Percentiles rank a stretch among this genome's conserved stretches.
These are phyloP conservation scores for Pissodes strobi DNA, from an alignment of 1,140 invertebrate species.

Conservation along the genomic window DNA sequence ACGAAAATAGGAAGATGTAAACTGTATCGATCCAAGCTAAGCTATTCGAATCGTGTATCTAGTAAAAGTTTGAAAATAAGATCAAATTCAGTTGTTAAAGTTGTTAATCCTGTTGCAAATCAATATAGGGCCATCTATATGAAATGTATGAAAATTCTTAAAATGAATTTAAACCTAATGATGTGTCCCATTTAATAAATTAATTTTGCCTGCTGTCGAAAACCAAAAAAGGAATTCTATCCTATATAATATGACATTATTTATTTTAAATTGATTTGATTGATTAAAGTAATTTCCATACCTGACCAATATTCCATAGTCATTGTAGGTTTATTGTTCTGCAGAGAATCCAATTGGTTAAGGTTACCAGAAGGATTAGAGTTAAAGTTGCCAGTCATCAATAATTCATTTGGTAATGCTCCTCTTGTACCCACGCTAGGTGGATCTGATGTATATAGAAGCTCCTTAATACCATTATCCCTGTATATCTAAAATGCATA, in stretches of 20 bases:
- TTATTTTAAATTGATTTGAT: background rate
- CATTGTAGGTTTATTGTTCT: constrained; percentile 63
- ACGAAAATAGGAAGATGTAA: no score
- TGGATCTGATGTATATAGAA: constrained; percentile 61
- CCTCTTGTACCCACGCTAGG: constrained; percentile 55
- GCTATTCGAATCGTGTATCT: no score
- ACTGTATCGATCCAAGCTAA: no score
- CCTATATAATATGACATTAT: background rate
- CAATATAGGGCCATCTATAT: no score
- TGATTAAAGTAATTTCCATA: constrained; percentile 1
- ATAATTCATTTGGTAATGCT: constrained; percentile 43
- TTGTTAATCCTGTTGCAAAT: no score
- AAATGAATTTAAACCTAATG: no score
- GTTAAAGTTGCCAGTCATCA: constrained; percentile 59
- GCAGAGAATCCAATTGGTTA: constrained; percentile 54
- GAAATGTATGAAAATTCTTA: no score
- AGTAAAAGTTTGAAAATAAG: no score
- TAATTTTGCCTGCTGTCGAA: no score
- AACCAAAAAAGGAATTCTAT: no score
- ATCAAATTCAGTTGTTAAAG: no score
- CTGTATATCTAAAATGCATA: constrained; percentile 20
- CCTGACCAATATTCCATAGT: constrained; percentile 68
- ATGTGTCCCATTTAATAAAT: no score
- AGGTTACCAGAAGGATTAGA: constrained; percentile 49
- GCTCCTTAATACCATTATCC: constrained; percentile 55